Evolutionary conservation across 2,113 vertebrate species (phyloP).

Genomic region (Sceloporus undulatus): DNA sequence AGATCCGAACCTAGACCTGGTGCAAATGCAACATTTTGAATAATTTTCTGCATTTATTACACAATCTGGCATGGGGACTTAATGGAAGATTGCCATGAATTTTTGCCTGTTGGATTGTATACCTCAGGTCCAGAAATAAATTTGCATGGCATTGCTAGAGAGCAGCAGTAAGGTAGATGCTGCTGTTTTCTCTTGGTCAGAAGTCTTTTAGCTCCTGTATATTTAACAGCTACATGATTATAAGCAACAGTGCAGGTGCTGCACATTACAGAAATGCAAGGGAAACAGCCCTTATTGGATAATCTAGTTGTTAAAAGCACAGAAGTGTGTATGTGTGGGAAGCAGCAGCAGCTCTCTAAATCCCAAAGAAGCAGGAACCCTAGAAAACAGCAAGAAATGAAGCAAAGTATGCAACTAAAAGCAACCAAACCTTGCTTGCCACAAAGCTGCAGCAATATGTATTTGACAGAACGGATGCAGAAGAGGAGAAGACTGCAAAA

Average conservation of each 20-base stretch:
- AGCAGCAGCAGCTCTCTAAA: background rate
- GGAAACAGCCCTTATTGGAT: no score
- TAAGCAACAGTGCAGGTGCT: background rate
- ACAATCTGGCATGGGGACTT: background rate
- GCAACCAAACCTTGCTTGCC: background rate
- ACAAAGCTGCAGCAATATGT: background rate
- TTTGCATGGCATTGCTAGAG: background rate
- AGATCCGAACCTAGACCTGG: background rate
- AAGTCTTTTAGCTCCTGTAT: background rate
- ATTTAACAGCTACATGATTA: background rate
- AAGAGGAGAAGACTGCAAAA: background rate
- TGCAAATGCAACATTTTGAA: background rate
- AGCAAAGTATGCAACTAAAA: background rate
- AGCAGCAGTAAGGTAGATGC: no score
- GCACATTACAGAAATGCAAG: background rate
- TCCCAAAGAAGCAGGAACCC: background rate
- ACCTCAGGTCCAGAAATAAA: background rate
- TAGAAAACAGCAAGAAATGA: background rate
- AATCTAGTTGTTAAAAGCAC: background rate
- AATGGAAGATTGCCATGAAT: background rate
- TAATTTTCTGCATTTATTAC: background rate
- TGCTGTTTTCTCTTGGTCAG: background rate
- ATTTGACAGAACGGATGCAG: background rate
- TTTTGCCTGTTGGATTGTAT: background rate
- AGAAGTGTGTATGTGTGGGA: no score